Evolutionary conservation across 2,888 invertebrate species (phyloP), one percentile per base, ranked within the genome.

Genomic region (Microctonus aethiopoides): DNA sequence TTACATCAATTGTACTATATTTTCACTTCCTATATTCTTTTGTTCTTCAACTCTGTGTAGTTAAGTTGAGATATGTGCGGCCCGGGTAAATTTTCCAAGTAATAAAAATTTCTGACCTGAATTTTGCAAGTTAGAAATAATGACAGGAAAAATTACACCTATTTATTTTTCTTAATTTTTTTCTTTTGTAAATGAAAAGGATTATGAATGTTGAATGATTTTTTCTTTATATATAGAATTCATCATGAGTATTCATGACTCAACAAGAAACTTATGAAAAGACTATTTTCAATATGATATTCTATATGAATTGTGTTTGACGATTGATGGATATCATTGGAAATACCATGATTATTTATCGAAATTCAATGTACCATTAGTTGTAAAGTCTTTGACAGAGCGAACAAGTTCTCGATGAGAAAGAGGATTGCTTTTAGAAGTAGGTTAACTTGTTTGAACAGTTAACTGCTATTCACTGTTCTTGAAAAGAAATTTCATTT

Each of bases 351-450:
- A 51, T 54, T 52, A 70, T 65, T 29, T 70, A 71, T 67, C 52
- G 67, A 71, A 62, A 62, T 52, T 59, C 52, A 70, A 70, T 61
- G 52, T 63, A 52, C 46, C 52, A 11, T 34, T 24, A 16, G 61
- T 24, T 41, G 56, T 52, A 67, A 60, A 71, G 67, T 67, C 67
- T 59, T 67, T 57, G 52, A 26, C 60, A 34, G 63, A 71, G 64
- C 59, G 71, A 56, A 64, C 51, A 34, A 62, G 57, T 34, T 16
- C 66, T 66, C 62, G 22, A 62, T 52, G 36, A 36, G 10, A 10
- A 36, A 4, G 5, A 36, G 36, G 39, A 61, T 51, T 61, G 64
- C 57, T 61, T 36, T 16, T 61, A 34, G 52, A 63, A 71, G 67
- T 59, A 52, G 57, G 36, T 36, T 36, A 10, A 36, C 36, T 36